phyloP scores from a whole-genome alignment of 2,888 invertebrate species.

The Agrochola lychnidis region DNA sequence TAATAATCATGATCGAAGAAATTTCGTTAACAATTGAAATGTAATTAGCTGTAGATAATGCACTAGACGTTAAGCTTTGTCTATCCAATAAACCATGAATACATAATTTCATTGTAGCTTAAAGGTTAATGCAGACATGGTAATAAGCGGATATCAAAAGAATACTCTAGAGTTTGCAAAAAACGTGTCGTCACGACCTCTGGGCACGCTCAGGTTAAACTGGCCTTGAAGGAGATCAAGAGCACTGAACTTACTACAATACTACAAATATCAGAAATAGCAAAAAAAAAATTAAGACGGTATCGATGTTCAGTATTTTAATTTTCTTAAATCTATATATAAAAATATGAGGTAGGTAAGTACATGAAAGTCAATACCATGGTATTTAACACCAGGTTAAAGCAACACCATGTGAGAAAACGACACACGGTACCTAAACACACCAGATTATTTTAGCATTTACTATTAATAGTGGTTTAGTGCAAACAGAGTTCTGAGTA shows the following conservation, averaged over 20 bases:
- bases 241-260: slow-evolving; percentile 17
- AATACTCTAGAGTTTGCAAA: slow-evolving; percentile 20
- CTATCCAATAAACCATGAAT: neutral
- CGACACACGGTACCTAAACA: slow-evolving; percentile 21
- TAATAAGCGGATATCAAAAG: neutral
- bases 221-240: slow-evolving; percentile 53
- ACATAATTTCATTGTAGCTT: neutral
- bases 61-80: neutral
- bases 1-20: slow-evolving; percentile 10
- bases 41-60: neutral
- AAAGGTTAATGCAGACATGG: neutral
- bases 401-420: slow-evolving; percentile 3
- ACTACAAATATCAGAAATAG: neutral
- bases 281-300: neutral
- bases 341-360: neutral
- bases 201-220: slow-evolving; percentile 29
- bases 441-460: neutral
- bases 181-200: slow-evolving; percentile 53
- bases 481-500: neutral
- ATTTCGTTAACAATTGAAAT: slow-evolving; percentile 2
- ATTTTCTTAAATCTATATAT: neutral
- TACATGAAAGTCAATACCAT: slow-evolving; percentile 3
- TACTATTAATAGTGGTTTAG: neutral
- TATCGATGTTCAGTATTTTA: neutral
- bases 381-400: slow-evolving; percentile 3